These are phyloP conservation scores for Ridgeia piscesae DNA, from an alignment of 1,140 invertebrate species.

Conservation along the genomic window DNA sequence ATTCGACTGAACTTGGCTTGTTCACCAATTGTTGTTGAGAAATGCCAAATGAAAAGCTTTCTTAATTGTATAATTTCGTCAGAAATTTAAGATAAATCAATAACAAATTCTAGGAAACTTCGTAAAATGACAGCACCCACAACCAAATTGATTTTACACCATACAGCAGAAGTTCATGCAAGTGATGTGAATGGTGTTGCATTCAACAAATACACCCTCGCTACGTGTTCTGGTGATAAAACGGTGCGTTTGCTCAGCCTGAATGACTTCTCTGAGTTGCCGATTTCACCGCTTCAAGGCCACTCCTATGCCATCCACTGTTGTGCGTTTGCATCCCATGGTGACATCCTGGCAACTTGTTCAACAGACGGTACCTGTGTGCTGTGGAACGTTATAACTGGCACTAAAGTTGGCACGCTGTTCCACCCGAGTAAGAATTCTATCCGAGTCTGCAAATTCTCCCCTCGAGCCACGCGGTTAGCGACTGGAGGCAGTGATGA, in stretches of 20 bases:
- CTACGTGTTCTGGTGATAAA: slow-evolving; percentile 57
- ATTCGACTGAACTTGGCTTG: background rate
- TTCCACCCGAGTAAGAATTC: slow-evolving; percentile 68
- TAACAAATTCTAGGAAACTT: background rate
- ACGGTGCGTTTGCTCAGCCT: slow-evolving; percentile 55
- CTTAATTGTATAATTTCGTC: background rate
- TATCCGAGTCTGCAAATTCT: slow-evolving; percentile 71
- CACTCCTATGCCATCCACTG: slow-evolving; percentile 58
- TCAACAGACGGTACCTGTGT: slow-evolving; percentile 75
- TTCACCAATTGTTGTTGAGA: background rate
- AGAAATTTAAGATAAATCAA: background rate
- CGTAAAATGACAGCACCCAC: background rate
- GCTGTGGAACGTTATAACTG: slow-evolving; percentile 70
- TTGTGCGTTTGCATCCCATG: slow-evolving; percentile 70
- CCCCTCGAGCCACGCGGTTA: slow-evolving; percentile 67
- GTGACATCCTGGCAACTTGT: slow-evolving; percentile 69
- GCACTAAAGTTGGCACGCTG: slow-evolving; percentile 64
- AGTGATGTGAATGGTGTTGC: slow-evolving; percentile 67
- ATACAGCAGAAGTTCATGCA: slow-evolving; percentile 58
- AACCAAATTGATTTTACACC: slow-evolving; percentile 34
- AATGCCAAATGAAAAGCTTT: background rate
- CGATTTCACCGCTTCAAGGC: slow-evolving; percentile 53
- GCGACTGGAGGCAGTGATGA: slow-evolving; percentile 76
- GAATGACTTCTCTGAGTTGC: slow-evolving; percentile 47
- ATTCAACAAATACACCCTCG: slow-evolving; percentile 48